phyloP scores from a whole-genome alignment of 2,888 invertebrate species.

The Crepidodera aurea region DNA sequence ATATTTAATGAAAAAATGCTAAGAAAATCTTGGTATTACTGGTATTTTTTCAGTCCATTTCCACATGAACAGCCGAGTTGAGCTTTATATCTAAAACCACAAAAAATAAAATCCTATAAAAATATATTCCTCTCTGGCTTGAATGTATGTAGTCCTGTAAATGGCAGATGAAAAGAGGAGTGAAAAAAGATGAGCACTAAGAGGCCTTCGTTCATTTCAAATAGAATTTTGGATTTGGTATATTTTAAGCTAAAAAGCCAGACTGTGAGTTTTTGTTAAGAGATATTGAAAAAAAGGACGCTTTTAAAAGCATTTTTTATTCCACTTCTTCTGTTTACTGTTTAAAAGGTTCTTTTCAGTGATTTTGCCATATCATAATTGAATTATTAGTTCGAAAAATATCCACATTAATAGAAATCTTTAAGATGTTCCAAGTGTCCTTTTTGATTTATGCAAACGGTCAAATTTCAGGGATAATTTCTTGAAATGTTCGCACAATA shows the following conservation, averaged over 20 bases:
- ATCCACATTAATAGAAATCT: too few relatives aligned
- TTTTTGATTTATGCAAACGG: too few relatives aligned
- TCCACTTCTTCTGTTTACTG: too few relatives aligned
- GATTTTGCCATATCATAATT: too few relatives aligned
- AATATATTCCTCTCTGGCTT: constrained; percentile 4
- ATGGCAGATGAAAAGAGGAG: constrained; percentile 13
- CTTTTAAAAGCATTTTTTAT: not conserved
- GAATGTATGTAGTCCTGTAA: constrained; percentile 9
- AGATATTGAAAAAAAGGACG: not conserved
- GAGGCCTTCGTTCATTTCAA: constrained; percentile 6
- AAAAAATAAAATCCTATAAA: constrained; percentile 15
- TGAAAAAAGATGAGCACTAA: constrained; percentile 8
- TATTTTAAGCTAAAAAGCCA: constrained; percentile 14
- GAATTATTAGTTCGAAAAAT: too few relatives aligned
- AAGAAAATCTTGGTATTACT: too few relatives aligned
- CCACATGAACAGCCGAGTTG: not conserved
- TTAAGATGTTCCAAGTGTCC: too few relatives aligned
- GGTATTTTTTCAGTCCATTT: too few relatives aligned
- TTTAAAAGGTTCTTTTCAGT: too few relatives aligned
- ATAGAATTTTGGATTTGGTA: constrained; percentile 15
- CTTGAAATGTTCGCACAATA: too few relatives aligned
- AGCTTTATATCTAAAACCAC: constrained; percentile 4
- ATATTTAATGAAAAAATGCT: too few relatives aligned
- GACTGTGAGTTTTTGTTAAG: not conserved
- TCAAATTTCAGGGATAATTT: too few relatives aligned